Conservation (phyloP, 1,140 invertebrate species). For the Ditylenchus dipsaci region DNA sequence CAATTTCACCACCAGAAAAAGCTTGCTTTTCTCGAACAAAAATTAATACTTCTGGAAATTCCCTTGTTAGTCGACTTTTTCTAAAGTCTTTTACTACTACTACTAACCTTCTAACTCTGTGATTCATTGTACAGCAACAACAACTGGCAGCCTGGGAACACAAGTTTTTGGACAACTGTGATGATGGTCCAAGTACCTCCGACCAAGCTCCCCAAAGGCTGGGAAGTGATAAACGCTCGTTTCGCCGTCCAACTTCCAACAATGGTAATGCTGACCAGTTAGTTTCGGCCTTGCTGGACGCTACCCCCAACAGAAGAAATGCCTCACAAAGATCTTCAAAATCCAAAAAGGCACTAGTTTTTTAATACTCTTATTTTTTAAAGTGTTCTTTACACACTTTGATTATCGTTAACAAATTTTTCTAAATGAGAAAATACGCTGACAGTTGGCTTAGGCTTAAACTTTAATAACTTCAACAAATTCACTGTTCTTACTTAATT, state of each 20-base stretch:
- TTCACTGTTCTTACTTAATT: no score
- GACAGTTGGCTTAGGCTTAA: no score
- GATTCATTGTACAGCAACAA: conserved; percentile 4
- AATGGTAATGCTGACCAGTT: conserved; percentile 28
- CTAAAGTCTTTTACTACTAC: background rate
- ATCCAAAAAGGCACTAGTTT: conserved; percentile 48
- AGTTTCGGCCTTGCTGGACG: conserved; percentile 46
- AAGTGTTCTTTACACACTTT: no score
- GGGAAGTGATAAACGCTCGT: conserved; percentile 47
- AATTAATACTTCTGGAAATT: background rate
- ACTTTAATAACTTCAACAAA: no score
- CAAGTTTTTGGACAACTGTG: conserved; percentile 2
- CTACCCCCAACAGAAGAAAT: conserved; percentile 27
- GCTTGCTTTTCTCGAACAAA: no score
- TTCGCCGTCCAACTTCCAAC: conserved; percentile 40
- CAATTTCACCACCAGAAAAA: no score
- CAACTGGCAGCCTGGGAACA: conserved; percentile 1
- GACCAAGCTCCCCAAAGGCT: background rate
- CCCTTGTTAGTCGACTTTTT: conserved; percentile 3
- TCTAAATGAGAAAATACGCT: no score
- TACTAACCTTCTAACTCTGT: background rate
- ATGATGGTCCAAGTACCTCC: background rate
- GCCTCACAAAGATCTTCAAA: conserved; percentile 27
- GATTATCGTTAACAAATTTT: no score
- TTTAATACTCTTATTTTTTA: no score